Base-by-base conservation (phyloP, 2,797 vertebrate genomes). In the Oreortyx pictus region DNA sequence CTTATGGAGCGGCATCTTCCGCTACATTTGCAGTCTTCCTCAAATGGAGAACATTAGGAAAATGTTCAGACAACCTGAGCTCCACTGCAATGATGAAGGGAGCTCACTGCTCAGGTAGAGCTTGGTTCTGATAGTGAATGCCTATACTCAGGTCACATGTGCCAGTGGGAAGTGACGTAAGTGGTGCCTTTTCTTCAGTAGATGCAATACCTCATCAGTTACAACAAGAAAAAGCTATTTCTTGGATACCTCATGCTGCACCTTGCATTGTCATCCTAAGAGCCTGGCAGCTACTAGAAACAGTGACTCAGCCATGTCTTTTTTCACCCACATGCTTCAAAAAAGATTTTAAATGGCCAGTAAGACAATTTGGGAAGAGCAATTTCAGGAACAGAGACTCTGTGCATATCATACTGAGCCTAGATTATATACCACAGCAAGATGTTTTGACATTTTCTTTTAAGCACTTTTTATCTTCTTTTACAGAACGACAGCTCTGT, bases 41-140 rank as follows among this genome's bases (percentile, higher is more conserved):
- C 61, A 88, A 75, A 65, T n/a, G 27, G 46, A 91, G 71, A 86
- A 10, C 23, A 11, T 68, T 47, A 78, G 49, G 37, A 86, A 4
- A 44, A 72, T 18, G 19, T 76, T 66, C 50, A 33, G 43, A 37
- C 43, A 74, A 81, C 64, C 59, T 62, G 49, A 74, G 43, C 52
- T 79, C 35, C 14, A 6, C 14, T n/a, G 39, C 46, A 82, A 82
- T 19, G 14, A 64, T 14, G 82, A 24, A 27, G 35, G 73, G 3
- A 14, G 20, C 7, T 72, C n/a, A 11, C 66, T 22, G 15, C 62
- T 39, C 4, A 2, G 18, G 15, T 19, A 39, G 24, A 78, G 15
- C 39, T 85, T 87, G 64, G 4, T 11, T 27, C 12, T n/a, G 4
- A 14, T 39, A 20, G 39, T 76, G 12, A 72, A 62, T 52, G 62